A percentile compares a stretch with the other conserved stretches of the same genome.
These are phyloP conservation scores for Synergus itoensis DNA, from an alignment of 2,888 invertebrate species.

Conservation along the genomic window DNA sequence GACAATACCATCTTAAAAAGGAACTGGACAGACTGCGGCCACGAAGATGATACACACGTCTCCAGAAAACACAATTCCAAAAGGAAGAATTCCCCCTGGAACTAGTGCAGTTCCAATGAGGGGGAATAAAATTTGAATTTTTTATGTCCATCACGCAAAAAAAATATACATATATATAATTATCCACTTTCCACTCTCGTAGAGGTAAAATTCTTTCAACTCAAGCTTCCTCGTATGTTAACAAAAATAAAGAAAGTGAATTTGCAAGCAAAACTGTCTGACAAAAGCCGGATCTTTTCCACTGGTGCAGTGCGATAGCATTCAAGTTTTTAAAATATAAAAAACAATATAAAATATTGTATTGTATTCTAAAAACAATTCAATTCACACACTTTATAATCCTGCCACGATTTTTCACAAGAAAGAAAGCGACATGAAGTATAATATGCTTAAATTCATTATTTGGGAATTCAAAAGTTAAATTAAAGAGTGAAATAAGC, in stretches of 20 bases:
- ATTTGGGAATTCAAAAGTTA: not conserved
- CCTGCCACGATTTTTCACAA: too few species aligned
- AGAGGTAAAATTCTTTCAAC: not conserved
- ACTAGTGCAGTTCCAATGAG: not conserved
- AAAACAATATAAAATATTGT: not conserved
- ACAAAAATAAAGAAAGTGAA: not conserved
- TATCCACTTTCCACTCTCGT: not conserved
- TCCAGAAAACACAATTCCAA: not conserved
- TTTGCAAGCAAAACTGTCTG: not conserved
- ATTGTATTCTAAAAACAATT: not conserved
- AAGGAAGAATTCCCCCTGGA: not conserved
- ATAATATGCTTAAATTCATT: too few species aligned
- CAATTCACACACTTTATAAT: too few species aligned
- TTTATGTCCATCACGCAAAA: not conserved
- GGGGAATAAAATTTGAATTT: not conserved
- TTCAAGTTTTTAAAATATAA: not conserved
- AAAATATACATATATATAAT: not conserved
- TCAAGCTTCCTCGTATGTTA: not conserved
- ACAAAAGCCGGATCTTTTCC: not conserved
- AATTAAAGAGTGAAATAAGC: not conserved
- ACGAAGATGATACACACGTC: not conserved
- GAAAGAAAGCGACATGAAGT: not conserved
- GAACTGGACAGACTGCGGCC: conserved; percentile 41
- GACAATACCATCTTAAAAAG: conserved; percentile 46
- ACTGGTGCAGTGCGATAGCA: not conserved